These are phyloP conservation scores for Guaruba guarouba DNA, from an alignment of 2,113 vertebrate species.

Conservation along the genomic window DNA sequence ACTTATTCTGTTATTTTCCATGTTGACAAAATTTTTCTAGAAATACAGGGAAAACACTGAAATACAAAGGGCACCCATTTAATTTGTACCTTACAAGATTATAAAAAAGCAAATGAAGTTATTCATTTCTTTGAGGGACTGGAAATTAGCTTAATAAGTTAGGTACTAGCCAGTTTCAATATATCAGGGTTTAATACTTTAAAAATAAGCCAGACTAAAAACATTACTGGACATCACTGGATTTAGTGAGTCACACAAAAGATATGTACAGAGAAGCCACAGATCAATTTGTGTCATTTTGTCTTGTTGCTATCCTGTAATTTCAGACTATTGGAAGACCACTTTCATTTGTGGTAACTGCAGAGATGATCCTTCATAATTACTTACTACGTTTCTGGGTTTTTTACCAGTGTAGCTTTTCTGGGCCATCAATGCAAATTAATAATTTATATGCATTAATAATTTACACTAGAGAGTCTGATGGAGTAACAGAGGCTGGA, in stretches of 20 bases:
- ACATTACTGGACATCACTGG: neutral
- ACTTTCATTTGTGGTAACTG: neutral
- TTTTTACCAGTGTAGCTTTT: neutral
- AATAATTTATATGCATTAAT: neutral
- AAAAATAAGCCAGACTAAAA: neutral
- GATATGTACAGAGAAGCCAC: rapidly evolving
- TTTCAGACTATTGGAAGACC: neutral
- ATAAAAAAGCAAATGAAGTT: neutral
- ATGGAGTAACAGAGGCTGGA: neutral
- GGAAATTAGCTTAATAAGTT: neutral
- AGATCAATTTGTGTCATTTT: neutral
- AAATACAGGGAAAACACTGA: neutral
- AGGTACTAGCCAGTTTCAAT: neutral
- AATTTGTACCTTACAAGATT: neutral
- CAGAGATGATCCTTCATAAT: neutral
- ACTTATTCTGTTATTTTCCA: neutral
- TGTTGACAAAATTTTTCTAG: neutral
- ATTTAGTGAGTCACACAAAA: neutral
- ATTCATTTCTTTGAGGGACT: neutral
- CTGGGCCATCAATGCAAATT: neutral
- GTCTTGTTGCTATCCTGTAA: neutral
- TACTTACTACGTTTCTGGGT: neutral
- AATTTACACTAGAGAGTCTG: neutral
- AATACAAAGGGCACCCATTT: neutral
- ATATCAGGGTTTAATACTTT: neutral